Evolutionary conservation across 2,888 invertebrate genomes (phyloP), one percentile per base, ranked within the genome.

Genomic region (Gonocerus acuteangulatus): DNA sequence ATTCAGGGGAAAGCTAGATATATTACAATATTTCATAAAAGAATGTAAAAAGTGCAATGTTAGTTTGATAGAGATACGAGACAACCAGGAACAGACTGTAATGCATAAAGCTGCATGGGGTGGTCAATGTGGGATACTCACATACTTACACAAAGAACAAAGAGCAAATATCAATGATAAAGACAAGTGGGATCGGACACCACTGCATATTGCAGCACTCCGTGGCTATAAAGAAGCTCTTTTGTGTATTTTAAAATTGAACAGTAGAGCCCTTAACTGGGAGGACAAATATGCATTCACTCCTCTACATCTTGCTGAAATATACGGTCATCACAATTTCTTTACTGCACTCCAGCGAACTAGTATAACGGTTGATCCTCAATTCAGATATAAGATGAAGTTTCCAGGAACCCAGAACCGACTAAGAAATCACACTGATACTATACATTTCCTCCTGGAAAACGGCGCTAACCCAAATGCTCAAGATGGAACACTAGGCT

Each of bases 161-260:
- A 21, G 39, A 11, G 39, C 39, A 23, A 15, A 54, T 16, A 6
- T 39, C 4, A 54, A 54, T 22, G 6, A 11, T 2, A 39, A 18
- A 3, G 39, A 54, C 23, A 42, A 15, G 15, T 54, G 32, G 2
- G 23, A 36, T n/a, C 22, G 54, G 39, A 54, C 42, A n/a, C 54
- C 54, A 9, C 54, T 54, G 1, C 54, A 54, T 22, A 23, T 54
- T 22, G 42, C 54, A n/a, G 54, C 42, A 1, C 1, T 54, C 7
- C 19, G 36, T 11, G n/a, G n/a, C 13, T 19, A 18, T 9, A 42
- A 39, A 21, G 2, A n/a, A 13, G 21, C 39, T 1, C 6, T 42
- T 6, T 21, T 39, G 11, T 39, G 39, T 15, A 19, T 54, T 11
- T 21, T 54, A 15, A 21, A 39, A 9, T 36, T 39, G 15, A n/a